Percentiles rank a stretch among this genome's conserved stretches.
phyloP scores from a whole-genome alignment of 2,888 invertebrate species.

The Brachypalpus laphriformis region DNA sequence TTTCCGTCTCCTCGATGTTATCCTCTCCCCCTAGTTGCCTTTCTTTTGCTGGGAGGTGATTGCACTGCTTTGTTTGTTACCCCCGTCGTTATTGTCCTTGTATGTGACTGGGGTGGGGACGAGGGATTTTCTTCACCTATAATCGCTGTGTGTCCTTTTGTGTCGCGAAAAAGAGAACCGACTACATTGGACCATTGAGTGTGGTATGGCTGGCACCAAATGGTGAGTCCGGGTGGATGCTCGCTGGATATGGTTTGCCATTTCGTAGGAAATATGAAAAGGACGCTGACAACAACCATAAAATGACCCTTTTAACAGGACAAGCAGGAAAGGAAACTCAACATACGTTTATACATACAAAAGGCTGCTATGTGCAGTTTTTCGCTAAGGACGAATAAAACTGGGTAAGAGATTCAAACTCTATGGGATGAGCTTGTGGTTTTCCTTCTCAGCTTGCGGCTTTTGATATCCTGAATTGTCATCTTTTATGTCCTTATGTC shows the following conservation, averaged over 20 bases:
- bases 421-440: constrained; percentile 23
- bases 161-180: neutral
- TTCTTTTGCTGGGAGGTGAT: neutral
- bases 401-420: constrained; percentile 35
- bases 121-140: constrained; percentile 26
- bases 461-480: constrained; percentile 67
- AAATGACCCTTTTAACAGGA: constrained; percentile 61
- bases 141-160: constrained; percentile 22
- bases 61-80: constrained; percentile 22
- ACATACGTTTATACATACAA: constrained; percentile 56
- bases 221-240: neutral
- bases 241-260: constrained; percentile 24
- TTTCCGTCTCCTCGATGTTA: constrained; percentile 48
- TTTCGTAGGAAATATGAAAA: constrained; percentile 59
- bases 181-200: neutral
- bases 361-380: constrained; percentile 70
- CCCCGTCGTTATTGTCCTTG: neutral
- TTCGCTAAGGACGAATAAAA: constrained; percentile 36
- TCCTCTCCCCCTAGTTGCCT: constrained; percentile 2
- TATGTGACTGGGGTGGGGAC: neutral
- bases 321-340: constrained; percentile 3
- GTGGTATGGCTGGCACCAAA: neutral
- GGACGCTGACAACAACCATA: constrained; percentile 53
- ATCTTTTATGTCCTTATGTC: constrained; percentile 69
- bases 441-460: constrained; percentile 23